Evolutionary conservation across 1,140 invertebrate species (phyloP).

Genomic region (Zaprionus capensis): DNA sequence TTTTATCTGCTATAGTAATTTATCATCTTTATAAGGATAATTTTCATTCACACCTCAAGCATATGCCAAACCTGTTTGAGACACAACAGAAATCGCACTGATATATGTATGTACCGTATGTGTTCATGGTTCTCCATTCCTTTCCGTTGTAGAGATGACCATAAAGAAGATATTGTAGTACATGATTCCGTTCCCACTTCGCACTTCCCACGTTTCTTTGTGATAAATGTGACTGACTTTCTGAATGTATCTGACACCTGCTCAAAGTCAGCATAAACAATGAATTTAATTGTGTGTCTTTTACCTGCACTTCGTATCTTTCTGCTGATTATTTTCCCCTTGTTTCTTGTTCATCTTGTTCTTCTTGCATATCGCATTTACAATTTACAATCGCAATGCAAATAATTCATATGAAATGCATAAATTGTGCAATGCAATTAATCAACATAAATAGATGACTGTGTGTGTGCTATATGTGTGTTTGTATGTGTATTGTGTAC

Average conservation of each 20-base stretch:
- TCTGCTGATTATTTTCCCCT: not conserved
- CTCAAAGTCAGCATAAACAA: not conserved
- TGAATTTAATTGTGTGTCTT: not conserved
- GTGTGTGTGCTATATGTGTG: slow-evolving; percentile 21
- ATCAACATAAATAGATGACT: slow-evolving; percentile 46
- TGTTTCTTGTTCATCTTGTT: not conserved
- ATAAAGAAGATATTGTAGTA: no score
- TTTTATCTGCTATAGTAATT: no score
- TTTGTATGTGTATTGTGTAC: slow-evolving; percentile 50
- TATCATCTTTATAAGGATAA: no score
- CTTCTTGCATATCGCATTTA: not conserved
- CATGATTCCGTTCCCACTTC: not conserved
- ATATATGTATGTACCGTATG: no score
- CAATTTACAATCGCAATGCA: slow-evolving; percentile 29
- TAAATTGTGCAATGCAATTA: slow-evolving; percentile 77
- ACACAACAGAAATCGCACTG: no score
- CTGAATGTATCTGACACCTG: not conserved
- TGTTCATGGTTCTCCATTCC: no score
- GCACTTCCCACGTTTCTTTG: not conserved
- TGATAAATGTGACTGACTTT: not conserved
- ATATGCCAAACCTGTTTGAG: no score
- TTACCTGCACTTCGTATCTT: not conserved
- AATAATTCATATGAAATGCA: slow-evolving; percentile 69
- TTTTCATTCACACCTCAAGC: no score
- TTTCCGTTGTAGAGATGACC: no score